Evolutionary conservation across 2,797 vertebrate genomes (phyloP).

Genomic region (Poecilia wingei): DNA sequence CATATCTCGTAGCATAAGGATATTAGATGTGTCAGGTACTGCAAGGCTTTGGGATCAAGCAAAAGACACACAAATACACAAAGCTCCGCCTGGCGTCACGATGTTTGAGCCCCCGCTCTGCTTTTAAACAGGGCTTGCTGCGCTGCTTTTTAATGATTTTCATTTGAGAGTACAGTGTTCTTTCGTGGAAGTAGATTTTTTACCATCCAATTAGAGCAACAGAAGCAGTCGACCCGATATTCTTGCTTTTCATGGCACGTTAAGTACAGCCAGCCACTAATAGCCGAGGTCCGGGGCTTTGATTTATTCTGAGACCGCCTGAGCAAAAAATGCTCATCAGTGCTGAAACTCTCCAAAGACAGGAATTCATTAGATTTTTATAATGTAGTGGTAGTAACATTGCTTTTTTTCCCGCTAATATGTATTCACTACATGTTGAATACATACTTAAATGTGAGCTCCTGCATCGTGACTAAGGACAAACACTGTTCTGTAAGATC

Average conservation of each 20-base stretch:
- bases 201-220: slow-evolving; percentile 53
- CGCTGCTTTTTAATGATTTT: slow-evolving; percentile 59
- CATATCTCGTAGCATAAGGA: slow-evolving; percentile 24
- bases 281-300: slow-evolving; percentile 26
- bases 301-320: slow-evolving; percentile 38
- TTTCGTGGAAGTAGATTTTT: slow-evolving; percentile 36
- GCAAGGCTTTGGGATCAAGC: slow-evolving; percentile 44
- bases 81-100: neutral
- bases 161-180: slow-evolving; percentile 32
- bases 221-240: slow-evolving; percentile 45
- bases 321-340: slow-evolving; percentile 54
- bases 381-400: neutral
- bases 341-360: slow-evolving; percentile 16
- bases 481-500: neutral
- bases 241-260: slow-evolving; percentile 41
- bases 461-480: slow-evolving; percentile 1
- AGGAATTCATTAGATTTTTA: neutral
- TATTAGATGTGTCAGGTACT: slow-evolving; percentile 65
- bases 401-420: neutral
- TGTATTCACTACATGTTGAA: slow-evolving; percentile 9
- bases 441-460: neutral
- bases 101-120: slow-evolving; percentile 39
- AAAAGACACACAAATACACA: slow-evolving; percentile 25
- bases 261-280: slow-evolving; percentile 49
- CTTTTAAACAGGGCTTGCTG: slow-evolving; percentile 44